These are phyloP conservation scores for Chiroxiphia lanceolata DNA, from an alignment of 2,797 vertebrate species.

Conservation along the genomic window DNA sequence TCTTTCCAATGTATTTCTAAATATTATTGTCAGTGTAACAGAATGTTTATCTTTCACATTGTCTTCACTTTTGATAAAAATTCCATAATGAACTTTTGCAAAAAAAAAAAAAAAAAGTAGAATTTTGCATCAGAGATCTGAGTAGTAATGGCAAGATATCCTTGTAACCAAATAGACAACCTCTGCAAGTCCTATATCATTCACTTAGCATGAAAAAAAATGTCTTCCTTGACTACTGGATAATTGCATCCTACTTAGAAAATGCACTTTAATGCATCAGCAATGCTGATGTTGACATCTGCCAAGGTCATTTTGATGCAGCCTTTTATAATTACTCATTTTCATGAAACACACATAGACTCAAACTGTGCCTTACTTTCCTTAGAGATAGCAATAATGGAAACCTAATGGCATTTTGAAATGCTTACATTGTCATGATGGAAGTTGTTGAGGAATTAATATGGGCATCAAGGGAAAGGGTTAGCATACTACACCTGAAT, in stretches of 20 bases:
- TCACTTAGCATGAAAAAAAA: not conserved
- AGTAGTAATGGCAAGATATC: not conserved
- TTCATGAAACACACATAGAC: not conserved
- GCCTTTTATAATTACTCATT: slow-evolving; percentile 41
- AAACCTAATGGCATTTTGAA: slow-evolving; percentile 43
- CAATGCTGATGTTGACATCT: slow-evolving; percentile 34
- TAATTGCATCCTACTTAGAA: slow-evolving; percentile 28
- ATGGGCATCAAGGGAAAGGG: slow-evolving; percentile 18
- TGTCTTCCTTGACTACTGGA: not conserved
- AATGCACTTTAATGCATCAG: slow-evolving; percentile 26
- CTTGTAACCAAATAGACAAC: not conserved
- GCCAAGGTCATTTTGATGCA: slow-evolving; percentile 36
- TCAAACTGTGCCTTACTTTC: not conserved
- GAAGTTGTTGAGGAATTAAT: slow-evolving; percentile 47
- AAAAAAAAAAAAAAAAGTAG: not conserved
- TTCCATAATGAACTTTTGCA: not conserved
- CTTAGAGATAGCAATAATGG: slow-evolving; percentile 14
- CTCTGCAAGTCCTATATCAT: not conserved
- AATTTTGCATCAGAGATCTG: not conserved
- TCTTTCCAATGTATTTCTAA: not conserved
- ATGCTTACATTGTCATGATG: not conserved
- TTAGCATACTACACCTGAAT: slow-evolving; percentile 39
- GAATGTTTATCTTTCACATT: not conserved
- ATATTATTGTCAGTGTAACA: not conserved
- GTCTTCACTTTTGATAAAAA: not conserved